These are phyloP conservation scores for Sebastes cheni DNA, from an alignment of 2,797 vertebrate species.

Conservation along the genomic window DNA sequence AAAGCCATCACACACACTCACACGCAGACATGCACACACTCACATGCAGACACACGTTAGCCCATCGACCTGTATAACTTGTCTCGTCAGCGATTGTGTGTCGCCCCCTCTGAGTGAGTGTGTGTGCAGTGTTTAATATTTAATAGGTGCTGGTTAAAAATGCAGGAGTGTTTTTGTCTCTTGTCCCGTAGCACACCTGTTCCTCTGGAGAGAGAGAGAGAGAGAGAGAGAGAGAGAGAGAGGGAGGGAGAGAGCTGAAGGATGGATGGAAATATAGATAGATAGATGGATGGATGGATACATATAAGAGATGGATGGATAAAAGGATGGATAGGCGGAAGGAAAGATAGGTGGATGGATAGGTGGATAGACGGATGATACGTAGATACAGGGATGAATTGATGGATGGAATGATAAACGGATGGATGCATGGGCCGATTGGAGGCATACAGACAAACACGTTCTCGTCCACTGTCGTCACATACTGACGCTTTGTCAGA, in stretches of 20 bases:
- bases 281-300: not conserved
- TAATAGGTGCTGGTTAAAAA: constrained; percentile 79
- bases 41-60: constrained; percentile 74
- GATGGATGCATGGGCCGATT: not conserved
- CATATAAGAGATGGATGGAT: not conserved
- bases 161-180: constrained; percentile 81
- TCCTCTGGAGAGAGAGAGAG: constrained; percentile 47
- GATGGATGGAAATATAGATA: not conserved
- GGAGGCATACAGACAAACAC: no score
- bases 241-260: constrained; percentile 13
- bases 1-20: constrained; percentile 55
- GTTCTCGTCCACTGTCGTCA: no score
- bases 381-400: not conserved
- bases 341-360: not conserved
- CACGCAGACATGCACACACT: constrained; percentile 23
- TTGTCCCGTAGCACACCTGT: constrained; percentile 76
- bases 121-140: constrained; percentile 73
- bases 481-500: no score
- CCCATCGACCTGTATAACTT: constrained; percentile 79
- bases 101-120: constrained; percentile 1
- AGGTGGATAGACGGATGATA: no score
- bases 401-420: not conserved
- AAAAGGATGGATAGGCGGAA: not conserved
- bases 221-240: not conserved
- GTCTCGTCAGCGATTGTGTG: constrained; percentile 75